A percentile compares a stretch with the other conserved stretches of the same genome.
These are phyloP conservation scores for Therioaphis trifolii DNA, from an alignment of 2,888 invertebrate species.

Conservation along the genomic window DNA sequence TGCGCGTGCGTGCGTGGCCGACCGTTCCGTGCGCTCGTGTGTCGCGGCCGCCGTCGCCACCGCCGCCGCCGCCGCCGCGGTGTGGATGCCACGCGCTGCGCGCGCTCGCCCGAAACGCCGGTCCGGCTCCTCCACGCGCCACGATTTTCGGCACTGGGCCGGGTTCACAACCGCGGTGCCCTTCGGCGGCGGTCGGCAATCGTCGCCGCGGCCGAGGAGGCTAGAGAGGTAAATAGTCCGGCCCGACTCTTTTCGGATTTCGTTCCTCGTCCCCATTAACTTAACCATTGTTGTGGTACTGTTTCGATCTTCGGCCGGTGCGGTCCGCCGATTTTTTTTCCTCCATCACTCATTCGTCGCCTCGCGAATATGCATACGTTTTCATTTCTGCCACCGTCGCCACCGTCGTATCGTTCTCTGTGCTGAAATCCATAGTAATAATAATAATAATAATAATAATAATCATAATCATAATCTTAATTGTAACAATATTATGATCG, in stretches of 20 bases:
- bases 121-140: conserved; percentile 68
- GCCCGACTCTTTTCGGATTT: conserved; percentile 56
- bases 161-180: conserved; percentile 66
- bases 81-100: conserved; percentile 59
- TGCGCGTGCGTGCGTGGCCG: not conserved
- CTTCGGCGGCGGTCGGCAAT: conserved; percentile 66
- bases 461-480: not conserved
- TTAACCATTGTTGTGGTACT: conserved; percentile 61
- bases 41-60: conserved; percentile 18
- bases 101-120: conserved; percentile 66
- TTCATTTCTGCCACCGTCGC: not conserved
- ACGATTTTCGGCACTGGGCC: conserved; percentile 65
- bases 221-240: conserved; percentile 66
- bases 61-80: conserved; percentile 25
- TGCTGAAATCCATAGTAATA: too few species aligned
- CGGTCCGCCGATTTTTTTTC: conserved; percentile 26
- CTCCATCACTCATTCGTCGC: not conserved
- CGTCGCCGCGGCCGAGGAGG: conserved; percentile 66
- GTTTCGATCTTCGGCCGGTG: conserved; percentile 57
- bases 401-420: not conserved
- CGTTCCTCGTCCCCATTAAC: conserved; percentile 62
- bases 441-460: too few species aligned
- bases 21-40: conserved; percentile 50
- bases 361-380: conserved; percentile 8
- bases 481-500: not conserved